Evolutionary conservation across 2,113 vertebrate genomes (phyloP).

Genomic region (Rhinolophus sinicus): DNA sequence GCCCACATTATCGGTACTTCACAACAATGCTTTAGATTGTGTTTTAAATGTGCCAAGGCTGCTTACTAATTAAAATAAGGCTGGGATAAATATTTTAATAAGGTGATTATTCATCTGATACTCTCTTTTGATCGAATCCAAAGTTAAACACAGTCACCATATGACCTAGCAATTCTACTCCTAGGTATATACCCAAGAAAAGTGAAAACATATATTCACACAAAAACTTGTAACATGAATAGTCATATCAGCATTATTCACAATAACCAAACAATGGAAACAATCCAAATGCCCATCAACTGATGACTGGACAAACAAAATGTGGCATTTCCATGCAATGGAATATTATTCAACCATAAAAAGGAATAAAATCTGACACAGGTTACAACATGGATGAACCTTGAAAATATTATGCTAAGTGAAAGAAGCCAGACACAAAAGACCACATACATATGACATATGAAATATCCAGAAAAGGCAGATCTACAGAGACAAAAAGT

Average conservation of each 20-base stretch:
- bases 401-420: background rate
- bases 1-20: background rate
- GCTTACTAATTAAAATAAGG: conserved; percentile 53
- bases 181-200: background rate
- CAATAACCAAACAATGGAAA: conserved; percentile 10
- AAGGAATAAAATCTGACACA: background rate
- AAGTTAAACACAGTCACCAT: background rate
- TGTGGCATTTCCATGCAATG: background rate
- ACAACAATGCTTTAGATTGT: background rate
- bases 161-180: background rate
- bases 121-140: conserved; percentile 2
- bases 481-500: background rate
- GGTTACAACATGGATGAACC: background rate
- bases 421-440: background rate
- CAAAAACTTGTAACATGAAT: background rate
- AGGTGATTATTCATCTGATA: background rate
- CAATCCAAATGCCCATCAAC: background rate
- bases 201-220: background rate
- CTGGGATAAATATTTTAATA: conserved; percentile 46
- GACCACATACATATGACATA: background rate
- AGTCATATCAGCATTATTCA: background rate
- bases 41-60: background rate
- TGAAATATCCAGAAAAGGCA: background rate
- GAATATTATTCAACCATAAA: background rate
- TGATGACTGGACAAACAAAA: background rate